Percentiles rank a stretch among this genome's conserved stretches.
phyloP scores from a whole-genome alignment of 2,888 invertebrate species.

The Ganaspis brasiliensis region DNA sequence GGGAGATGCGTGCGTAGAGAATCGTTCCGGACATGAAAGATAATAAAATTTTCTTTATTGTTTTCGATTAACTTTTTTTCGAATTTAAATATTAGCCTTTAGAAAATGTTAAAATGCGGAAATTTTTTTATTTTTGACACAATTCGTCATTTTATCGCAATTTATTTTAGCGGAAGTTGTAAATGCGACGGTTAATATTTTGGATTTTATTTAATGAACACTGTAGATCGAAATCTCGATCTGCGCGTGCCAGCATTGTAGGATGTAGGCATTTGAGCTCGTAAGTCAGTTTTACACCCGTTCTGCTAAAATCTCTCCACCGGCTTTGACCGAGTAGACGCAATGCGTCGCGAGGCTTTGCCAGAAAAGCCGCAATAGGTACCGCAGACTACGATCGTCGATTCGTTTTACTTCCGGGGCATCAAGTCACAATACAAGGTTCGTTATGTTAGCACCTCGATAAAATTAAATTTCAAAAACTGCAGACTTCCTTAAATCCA shows the following conservation, averaged over 20 bases:
- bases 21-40: no score
- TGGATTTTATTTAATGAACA: neutral
- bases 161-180: constrained; percentile 4
- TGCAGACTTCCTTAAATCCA: no score
- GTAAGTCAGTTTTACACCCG: constrained; percentile 36
- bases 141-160: neutral
- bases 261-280: constrained; percentile 17
- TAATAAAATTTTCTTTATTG: no score
- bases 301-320: constrained; percentile 8
- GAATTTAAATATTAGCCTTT: no score
- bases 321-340: constrained; percentile 62
- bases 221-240: neutral
- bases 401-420: constrained; percentile 24
- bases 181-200: constrained; percentile 14
- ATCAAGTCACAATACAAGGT: neutral
- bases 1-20: no score
- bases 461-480: no score
- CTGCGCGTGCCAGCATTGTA: constrained; percentile 18
- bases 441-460: no score
- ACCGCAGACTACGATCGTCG: constrained; percentile 47
- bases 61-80: no score
- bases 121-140: no score
- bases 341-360: constrained; percentile 72
- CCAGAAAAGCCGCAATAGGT: constrained; percentile 69
- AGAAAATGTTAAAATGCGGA: no score